A percentile compares a stretch with the other conserved stretches of the same genome.
Conservation (phyloP, 2,113 vertebrate species). For the Pica pica region DNA sequence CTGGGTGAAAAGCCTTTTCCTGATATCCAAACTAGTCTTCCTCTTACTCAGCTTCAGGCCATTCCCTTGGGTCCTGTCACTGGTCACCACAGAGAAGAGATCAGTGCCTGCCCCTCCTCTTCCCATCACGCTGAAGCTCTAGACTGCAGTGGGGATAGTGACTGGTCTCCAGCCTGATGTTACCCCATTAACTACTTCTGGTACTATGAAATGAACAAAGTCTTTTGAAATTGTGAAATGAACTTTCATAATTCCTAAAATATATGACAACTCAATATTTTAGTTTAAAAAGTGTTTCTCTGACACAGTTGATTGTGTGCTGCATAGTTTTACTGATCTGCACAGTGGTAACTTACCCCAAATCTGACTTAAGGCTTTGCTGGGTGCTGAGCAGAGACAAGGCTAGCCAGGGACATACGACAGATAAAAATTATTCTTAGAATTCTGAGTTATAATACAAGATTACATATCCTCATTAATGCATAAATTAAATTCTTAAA, state of each 20-base stretch:
- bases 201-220: background rate
- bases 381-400: background rate
- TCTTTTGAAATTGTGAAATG: background rate
- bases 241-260: background rate
- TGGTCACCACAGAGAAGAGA: background rate
- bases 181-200: background rate
- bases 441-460: background rate
- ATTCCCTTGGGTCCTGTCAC: background rate
- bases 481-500: background rate
- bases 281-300: background rate
- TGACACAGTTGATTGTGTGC: background rate
- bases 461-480: background rate
- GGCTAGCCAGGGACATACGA: background rate
- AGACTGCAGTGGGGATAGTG: background rate
- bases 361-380: background rate
- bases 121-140: accelerated
- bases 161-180: background rate
- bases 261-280: background rate
- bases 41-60: background rate
- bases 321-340: background rate
- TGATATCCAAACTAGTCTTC: background rate
- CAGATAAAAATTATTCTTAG: background rate
- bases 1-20: background rate
- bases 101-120: no score
- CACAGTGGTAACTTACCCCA: background rate